Percentiles rank a stretch among this genome's conserved stretches.
Evolutionary conservation across 2,113 vertebrate species (phyloP).

Genomic region (Penelope pileata): DNA sequence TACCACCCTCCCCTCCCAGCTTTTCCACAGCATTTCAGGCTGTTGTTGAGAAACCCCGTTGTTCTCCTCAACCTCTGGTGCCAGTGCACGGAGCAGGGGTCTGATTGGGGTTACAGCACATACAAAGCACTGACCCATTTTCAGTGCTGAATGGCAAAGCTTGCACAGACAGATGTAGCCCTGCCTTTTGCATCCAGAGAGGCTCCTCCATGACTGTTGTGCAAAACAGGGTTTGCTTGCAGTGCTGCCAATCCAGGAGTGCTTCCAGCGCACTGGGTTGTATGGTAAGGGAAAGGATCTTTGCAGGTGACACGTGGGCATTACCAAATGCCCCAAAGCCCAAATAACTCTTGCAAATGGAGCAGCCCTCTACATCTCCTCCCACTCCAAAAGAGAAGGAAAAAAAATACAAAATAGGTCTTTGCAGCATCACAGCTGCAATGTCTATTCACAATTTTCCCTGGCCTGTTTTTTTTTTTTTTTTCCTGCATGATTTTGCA

Average conservation of each 20-base stretch:
- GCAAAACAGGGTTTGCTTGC: neutral
- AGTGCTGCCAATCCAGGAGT: neutral
- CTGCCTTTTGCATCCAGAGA: neutral
- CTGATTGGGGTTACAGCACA: neutral
- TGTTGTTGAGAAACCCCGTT: neutral
- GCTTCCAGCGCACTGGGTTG: neutral
- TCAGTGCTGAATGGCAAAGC: neutral
- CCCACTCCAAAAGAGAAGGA: neutral
- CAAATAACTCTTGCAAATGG: neutral
- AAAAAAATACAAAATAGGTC: neutral
- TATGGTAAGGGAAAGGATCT: neutral
- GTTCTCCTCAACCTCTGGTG: neutral
- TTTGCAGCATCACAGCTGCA: neutral
- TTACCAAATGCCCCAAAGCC: neutral
- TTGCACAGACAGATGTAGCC: neutral
- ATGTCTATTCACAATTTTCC: neutral
- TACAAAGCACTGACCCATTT: neutral
- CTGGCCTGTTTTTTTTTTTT: no score
- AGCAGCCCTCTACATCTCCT: neutral
- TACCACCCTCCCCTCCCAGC: neutral
- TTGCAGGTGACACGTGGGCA: rapidly evolving
- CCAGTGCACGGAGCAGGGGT: neutral
- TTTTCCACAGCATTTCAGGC: neutral
- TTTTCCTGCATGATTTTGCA: neutral
- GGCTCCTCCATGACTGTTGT: neutral